Evolutionary conservation across 2,888 invertebrate species (phyloP), one percentile per base, ranked within the genome.

Genomic region (Plebejus anna): DNA sequence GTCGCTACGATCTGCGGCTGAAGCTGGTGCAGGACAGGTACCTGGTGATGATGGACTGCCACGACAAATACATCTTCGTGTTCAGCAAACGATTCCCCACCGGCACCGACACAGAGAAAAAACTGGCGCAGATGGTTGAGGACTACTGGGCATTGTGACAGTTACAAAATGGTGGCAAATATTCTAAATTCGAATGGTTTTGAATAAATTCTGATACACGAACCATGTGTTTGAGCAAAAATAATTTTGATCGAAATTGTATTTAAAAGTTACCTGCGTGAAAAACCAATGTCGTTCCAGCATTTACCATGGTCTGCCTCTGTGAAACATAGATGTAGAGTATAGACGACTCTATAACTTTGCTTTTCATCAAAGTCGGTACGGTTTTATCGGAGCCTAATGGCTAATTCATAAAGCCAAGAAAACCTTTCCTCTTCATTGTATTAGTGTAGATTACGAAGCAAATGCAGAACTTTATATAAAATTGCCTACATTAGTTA

Each of bases 1-100:
- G n/a, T 85, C 90, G 89, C 32, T 89, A 90, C 82, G 89, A 88
- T 4, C 88, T 91, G 89, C 84, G 89, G 9, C 80, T 92, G 80
- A 90, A 90, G 81, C 82, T 88, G 11, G 85, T 90, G 47, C 89
- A 90, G 73, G 82, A 83, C 3, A 85, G 86, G 73, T 90, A 89
- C 81, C 83, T 92, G 1, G 89, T 87, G 66, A 89, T 91, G 90
- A 90, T 91, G 89, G 91, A 91, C 82, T 91, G 92, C 77, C 87
- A 88, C 77, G 90, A 91, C 80, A 89, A 88, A 81, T 89, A 89
- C 78, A 86, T 90, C 32, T 90, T 91, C 81, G 82, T 91, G 57
- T 81, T 92, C 59, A 89, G 88, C 36, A 88, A 86, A 79, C 87
- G 89, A 75, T 85, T 85, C 1, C 86, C 86, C 0, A 84, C 85